These are phyloP conservation scores for Buathra laborator DNA, from an alignment of 2,888 invertebrate species.

Conservation along the genomic window DNA sequence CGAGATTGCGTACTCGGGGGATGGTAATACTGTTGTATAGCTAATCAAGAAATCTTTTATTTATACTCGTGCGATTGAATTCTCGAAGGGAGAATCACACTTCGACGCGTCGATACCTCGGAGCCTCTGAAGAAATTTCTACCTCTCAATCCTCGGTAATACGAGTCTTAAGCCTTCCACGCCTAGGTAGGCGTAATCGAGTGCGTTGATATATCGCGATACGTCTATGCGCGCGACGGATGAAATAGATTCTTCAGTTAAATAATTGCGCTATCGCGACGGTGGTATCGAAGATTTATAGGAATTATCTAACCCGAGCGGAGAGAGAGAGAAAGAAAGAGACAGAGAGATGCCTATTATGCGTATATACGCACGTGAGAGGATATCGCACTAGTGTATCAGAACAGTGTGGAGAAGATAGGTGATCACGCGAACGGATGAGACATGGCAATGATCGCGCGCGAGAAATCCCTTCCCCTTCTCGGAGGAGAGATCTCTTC, in stretches of 20 bases:
- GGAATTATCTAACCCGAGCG: conserved; percentile 51
- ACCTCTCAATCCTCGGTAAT: conserved; percentile 44
- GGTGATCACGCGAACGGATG: conserved; percentile 58
- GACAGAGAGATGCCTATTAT: conserved; percentile 20
- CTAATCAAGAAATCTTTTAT: conserved; percentile 65
- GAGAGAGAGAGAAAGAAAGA: conserved; percentile 17
- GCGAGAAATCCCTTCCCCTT: conserved; percentile 59
- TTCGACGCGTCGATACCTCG: not conserved
- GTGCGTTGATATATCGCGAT: conserved; percentile 45
- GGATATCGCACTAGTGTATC: conserved; percentile 55
- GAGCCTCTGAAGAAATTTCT: not conserved
- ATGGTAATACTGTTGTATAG: conserved; percentile 46
- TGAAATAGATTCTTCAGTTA: conserved; percentile 27
- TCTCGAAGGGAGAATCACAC: not conserved
- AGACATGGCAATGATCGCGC: conserved; percentile 68
- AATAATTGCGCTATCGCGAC: conserved; percentile 46
- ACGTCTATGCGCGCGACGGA: not conserved
- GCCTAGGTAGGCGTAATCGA: conserved; percentile 31
- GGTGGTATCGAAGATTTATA: conserved; percentile 29
- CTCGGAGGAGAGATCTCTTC: conserved; percentile 34
- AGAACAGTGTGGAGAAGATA: conserved; percentile 58
- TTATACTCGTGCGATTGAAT: conserved; percentile 37
- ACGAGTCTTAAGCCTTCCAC: not conserved
- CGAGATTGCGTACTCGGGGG: conserved; percentile 60
- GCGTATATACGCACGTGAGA: conserved; percentile 36